These are phyloP conservation scores for Coranthus polyacanthus DNA, from an alignment of 2,797 vertebrate species.

Conservation along the genomic window DNA sequence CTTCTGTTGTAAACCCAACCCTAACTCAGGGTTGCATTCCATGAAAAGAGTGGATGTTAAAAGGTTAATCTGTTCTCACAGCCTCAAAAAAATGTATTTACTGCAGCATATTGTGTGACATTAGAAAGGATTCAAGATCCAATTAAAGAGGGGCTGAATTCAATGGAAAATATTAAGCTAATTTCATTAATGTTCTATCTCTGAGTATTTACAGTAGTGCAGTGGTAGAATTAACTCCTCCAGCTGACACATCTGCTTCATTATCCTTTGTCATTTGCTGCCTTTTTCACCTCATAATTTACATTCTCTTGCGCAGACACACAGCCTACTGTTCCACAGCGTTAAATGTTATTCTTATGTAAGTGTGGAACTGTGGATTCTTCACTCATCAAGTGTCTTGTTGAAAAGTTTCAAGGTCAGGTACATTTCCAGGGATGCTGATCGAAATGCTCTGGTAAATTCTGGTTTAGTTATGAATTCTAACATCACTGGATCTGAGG, in stretches of 20 bases:
- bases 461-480: too few species aligned
- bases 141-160: conserved; percentile 67
- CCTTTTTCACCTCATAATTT: conserved; percentile 74
- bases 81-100: conserved; percentile 49
- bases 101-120: conserved; percentile 38
- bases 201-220: conserved; percentile 45
- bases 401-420: conserved; percentile 25
- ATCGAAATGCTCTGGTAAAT: too few species aligned
- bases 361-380: conserved; percentile 32
- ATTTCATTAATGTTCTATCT: conserved; percentile 79
- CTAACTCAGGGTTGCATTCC: too few species aligned
- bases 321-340: neutral
- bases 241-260: conserved; percentile 69
- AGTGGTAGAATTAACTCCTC: conserved; percentile 49
- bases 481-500: too few species aligned
- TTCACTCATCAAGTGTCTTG: conserved; percentile 18
- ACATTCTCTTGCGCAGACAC: conserved; percentile 15
- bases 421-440: too few species aligned
- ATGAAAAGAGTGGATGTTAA: too few species aligned
- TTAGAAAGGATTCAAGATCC: conserved; percentile 59
- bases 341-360: conserved; percentile 27
- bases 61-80: too few species aligned
- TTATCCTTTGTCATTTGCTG: conserved; percentile 84
- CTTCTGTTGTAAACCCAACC: too few species aligned
- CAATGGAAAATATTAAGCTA: conserved; percentile 65